Base-by-base conservation (phyloP, 2,888 invertebrate species). In the Seira musarum region DNA sequence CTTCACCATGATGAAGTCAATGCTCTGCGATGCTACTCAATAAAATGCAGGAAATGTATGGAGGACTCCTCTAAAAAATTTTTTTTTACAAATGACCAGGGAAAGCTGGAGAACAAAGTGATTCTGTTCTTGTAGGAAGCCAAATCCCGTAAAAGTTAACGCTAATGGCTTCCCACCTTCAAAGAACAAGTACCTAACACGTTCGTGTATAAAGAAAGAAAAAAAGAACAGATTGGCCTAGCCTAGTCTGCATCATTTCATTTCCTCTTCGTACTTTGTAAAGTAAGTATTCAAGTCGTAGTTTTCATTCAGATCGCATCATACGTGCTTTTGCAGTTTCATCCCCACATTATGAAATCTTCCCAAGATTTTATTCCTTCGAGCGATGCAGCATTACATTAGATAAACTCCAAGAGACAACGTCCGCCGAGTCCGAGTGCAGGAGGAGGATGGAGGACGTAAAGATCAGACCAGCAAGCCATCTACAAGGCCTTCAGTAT, bases 151-250 rank as follows among this genome's bases (percentile, higher is more conserved):
- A 75, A 75, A 75, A 75, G 61, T 67, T 75, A 75, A 75, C 60
- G 75, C 75, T 68, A 75, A 75, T 68, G 75, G 68, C 46, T 75
- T 75, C 68, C 75, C 68, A 75, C 68, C 68, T 74, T 74, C 74
- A 60, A 53, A 53, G 53, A 30, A 30, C 30, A 53, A 53, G 17
- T 53, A 53, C 17, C 53, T 30, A 30, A 53, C 53, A 53, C 30
- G 3, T 15, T 53, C 53, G 3, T 17, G 6, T 8, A 30, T 13
- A 15, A 15, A n/a, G 53, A 13, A 53, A 30, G 30, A 8, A n/a
- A n/a, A n/a, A n/a, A 30, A 2, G 30, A 53, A 53, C 53, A 53
- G 53, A 53, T 53, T 53, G 53, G 53, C 53, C 13, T 15, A 53
- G 53, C 3, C 13, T 53, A 15, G 53, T 15, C 13, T 17, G 17